These are phyloP conservation scores for Apis florea DNA, from an alignment of 1,140 invertebrate genomes.

Conservation along the genomic window DNA sequence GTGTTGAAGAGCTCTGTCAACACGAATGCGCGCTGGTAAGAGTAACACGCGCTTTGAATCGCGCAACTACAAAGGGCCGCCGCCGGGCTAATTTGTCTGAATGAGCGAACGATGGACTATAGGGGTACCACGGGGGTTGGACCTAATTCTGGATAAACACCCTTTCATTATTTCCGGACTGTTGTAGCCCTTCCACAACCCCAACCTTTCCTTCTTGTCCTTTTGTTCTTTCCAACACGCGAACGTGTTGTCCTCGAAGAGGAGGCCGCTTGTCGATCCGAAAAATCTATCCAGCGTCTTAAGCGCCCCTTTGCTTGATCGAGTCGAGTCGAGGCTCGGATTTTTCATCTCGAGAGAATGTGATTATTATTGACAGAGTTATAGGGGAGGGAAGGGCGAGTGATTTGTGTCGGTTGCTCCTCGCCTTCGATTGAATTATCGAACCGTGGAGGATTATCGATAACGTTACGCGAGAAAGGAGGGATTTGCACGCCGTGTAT, in stretches of 20 bases:
- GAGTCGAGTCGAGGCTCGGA: conserved; percentile 13
- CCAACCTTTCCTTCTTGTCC: conserved; percentile 21
- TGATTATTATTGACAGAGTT: conserved; percentile 47
- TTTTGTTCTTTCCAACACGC: conserved; percentile 54
- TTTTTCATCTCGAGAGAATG: conserved; percentile 28
- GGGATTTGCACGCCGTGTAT: background rate
- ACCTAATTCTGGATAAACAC: conserved; percentile 79
- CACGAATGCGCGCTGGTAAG: conserved; percentile 73
- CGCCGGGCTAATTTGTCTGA: conserved; percentile 80
- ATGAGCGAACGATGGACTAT: conserved; percentile 78
- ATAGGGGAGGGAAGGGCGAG: conserved; percentile 15
- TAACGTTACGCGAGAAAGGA: background rate
- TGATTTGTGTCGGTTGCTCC: conserved; percentile 19
- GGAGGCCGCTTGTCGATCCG: conserved; percentile 22
- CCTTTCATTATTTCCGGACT: conserved; percentile 77
- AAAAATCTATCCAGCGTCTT: background rate
- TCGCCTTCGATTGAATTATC: conserved; percentile 29
- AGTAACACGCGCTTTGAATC: conserved; percentile 79
- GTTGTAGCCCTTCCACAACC: conserved; percentile 12
- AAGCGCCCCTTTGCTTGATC: conserved; percentile 40
- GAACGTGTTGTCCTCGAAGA: conserved; percentile 44
- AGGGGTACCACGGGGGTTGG: conserved; percentile 67
- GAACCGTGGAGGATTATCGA: conserved; percentile 3
- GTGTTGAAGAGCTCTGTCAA: conserved; percentile 79
- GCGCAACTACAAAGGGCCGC: conserved; percentile 77